Evolutionary conservation across 2,113 vertebrate genomes (phyloP), one percentile per base, ranked within the genome.

Genomic region (Hucho hucho): DNA sequence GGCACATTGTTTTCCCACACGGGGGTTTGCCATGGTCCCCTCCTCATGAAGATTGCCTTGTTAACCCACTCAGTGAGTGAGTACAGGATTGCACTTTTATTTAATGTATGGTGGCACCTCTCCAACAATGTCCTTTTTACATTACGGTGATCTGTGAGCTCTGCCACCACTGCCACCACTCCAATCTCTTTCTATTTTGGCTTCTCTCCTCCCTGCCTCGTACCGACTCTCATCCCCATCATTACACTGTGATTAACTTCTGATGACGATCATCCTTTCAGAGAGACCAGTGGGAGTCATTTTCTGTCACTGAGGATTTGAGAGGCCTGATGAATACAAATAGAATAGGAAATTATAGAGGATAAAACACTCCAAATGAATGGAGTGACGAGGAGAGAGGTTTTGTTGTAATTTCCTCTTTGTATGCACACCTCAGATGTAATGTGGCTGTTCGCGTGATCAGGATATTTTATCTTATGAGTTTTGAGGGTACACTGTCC

Each of bases 71-170:
- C 75, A 74, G 85, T 29, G 20, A 22, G 58, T 24, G 29, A 80
- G 77, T 56, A 78, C 76, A 84, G 69, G 74, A 89, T 86, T 84
- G 85, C 86, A 89, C 89, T 90, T 90, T 90, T 89, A 81, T 89
- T 84, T 91, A 91, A 90, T 91, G 83, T 87, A 83, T 22, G 75
- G 75, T 87, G 87, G 86, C 84, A 80, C 56, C 37, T 16, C 29
- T 84, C 88, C 90, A 89, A 77, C 46, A 74, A n/a, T 64, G 79
- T 80, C 46, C 64, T 76, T 84, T 83, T 75, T 74, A 67, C 70
- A 86, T 85, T 73, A 81, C 73, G 72, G 83, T 82, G 64, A 77
- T n/a, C 26, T 72, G 16, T 3, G 13, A 16, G 49, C 49, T 53
- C 16, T 53, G 16, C 49, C 49, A 18, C 4, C 16, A 4, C 5